Conservation (phyloP, 2,113 vertebrate genomes). For the Probosciger aterrimus region DNA sequence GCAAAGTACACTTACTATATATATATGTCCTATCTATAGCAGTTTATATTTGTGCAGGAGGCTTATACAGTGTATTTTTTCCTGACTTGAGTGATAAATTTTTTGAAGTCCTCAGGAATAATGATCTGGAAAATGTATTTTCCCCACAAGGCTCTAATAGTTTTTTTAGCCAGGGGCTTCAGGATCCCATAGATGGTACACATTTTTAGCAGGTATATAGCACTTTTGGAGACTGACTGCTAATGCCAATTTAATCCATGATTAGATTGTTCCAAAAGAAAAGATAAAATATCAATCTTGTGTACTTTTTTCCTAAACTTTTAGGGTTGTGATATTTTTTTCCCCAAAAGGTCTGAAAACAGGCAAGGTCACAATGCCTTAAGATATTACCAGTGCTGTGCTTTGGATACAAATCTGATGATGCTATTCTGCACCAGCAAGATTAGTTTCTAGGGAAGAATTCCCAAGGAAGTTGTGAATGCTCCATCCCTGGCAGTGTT, state of each 20-base stretch:
- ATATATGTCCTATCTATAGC: neutral
- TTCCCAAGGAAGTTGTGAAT: neutral
- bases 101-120: slow-evolving; percentile 49
- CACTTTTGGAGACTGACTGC: neutral
- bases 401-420: neutral
- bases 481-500: neutral
- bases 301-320: neutral
- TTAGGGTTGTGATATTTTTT: neutral
- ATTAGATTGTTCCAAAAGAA: neutral
- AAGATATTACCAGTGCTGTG: neutral
- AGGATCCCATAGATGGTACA: neutral
- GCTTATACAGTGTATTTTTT: slow-evolving; percentile 7
- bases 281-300: neutral
- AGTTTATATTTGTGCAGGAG: slow-evolving; percentile 52
- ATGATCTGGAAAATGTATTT: slow-evolving; percentile 41
- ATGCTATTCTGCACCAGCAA: neutral
- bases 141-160: neutral
- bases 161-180: neutral
- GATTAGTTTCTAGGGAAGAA: neutral
- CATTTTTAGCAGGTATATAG: neutral
- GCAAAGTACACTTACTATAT: neutral
- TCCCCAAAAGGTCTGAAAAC: neutral
- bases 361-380: neutral
- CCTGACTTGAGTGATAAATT: slow-evolving; percentile 39
- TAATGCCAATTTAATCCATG: neutral